Conservation (phyloP, 2,888 invertebrate species). For the Patella depressa region DNA sequence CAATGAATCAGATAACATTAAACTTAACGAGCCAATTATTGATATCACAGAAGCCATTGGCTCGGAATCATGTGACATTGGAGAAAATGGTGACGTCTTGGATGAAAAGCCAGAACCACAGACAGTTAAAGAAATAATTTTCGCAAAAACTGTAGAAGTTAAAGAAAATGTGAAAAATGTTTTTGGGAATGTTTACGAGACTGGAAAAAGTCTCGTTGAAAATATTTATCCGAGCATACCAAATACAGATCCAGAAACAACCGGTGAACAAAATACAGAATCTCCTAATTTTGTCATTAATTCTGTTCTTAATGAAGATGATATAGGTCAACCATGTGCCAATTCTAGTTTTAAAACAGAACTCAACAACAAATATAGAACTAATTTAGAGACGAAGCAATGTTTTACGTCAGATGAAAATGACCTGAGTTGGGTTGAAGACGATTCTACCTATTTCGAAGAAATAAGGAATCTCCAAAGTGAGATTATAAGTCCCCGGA, state of each 20-base stretch:
- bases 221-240: no score
- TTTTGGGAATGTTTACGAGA: no score
- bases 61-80: not conserved
- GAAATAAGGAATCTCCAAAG: not conserved
- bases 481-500: not conserved
- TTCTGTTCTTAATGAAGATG: not conserved
- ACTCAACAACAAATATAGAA: not conserved
- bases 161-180: no score
- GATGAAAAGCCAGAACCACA: no score
- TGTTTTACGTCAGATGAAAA: not conserved
- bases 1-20: no score
- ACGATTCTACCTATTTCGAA: not conserved
- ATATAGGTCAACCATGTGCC: not conserved
- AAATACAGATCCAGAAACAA: no score
- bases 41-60: not conserved
- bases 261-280: no score
- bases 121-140: no score
- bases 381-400: not conserved
- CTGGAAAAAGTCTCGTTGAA: no score
- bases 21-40: no score
- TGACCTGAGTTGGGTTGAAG: not conserved
- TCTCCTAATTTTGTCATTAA: not conserved
- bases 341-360: conserved; percentile 4
- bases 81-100: no score
- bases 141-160: no score